Evolutionary conservation across 1,140 invertebrate species (phyloP), one percentile per base, ranked within the genome.

Genomic region (Rhizoglyphus robini): DNA sequence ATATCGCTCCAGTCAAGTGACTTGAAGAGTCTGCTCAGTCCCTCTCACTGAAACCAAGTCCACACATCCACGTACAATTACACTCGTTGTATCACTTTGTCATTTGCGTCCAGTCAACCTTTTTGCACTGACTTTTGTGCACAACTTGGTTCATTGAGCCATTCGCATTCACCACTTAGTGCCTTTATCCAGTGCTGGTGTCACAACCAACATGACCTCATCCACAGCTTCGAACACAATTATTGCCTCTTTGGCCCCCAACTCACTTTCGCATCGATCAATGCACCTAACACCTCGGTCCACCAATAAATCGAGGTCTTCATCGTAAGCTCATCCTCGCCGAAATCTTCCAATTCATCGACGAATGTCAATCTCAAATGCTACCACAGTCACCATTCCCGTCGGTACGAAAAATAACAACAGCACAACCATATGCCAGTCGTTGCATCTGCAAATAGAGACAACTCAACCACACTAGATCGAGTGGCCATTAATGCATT

Each of bases 401-500:
- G 48, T 51, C 23, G 48, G 29, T 25, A 20, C 29, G n/a, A 51
- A 51, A 25, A 51, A 51, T 27, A 51, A 51, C 48, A 51, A 51
- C n/a, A 51, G 29, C 13, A 51, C 23, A 41, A 11, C 36, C 18
- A 41, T n/a, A n/a, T 41, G 8, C 18, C 36, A 41, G 18, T 41
- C 18, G 36, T 27, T 34, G 2, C 58, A 60, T 11, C 29, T 27
- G 13, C 18, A 3, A 46, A 46, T n/a, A 32, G 3, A 3, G 27
- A 13, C n/a, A 13, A n/a, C 36, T 27, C 54, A 58, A 32, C 29
- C 11, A 13, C 27, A 46, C 29, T 60, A 27, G 58, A 60, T 46
- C 58, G 58, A 23, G 27, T 60, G 29, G 58, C 58, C n/a, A n/a
- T n/a, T n/a, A n/a, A n/a, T n/a, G n/a, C 15, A 60, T 60, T 60